Evolutionary conservation across 2,888 invertebrate genomes (phyloP), one percentile per base, ranked within the genome.

Genomic region (Stenurella melanura): DNA sequence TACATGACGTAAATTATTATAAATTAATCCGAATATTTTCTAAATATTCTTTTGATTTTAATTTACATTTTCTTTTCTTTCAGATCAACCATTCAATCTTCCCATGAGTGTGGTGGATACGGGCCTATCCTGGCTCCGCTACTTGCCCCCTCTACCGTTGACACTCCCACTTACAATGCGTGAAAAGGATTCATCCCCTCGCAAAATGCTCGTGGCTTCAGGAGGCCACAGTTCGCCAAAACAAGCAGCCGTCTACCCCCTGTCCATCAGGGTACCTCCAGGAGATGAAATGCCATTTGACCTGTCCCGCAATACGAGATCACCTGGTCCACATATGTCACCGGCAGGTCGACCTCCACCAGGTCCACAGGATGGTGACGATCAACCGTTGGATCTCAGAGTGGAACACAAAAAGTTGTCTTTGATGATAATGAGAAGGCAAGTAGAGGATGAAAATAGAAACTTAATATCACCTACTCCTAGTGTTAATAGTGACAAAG

Each of bases 141-240:
- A 88, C 86, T 84, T 90, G 87, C 89, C 90, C 86, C 87, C 90
- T 87, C 89, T 91, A 89, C 90, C 90, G 86, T 87, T 90, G 85
- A 88, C 90, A 86, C 89, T 87, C 80, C 87, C 87, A 11, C 91
- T 93, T 92, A 95, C 92, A 89, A 95, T 95, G 94, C 93, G 96
- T 92, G 96, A 96, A 92, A 96, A 97, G 92, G 96, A 96, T 92
- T 95, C 96, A 90, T 95, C 96, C 89, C 96, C 96, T 89, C 93
- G 96, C 91, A 96, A 96, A 92, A 96, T 96, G 94, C 92, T 94
- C 89, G 89, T 90, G 73, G 88, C 89, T 12, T 85, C 92, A 87
- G 91, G 90, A 81, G 92, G 92, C 73, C 92, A 92, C 87, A 91
- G 91, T 83, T 94, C 94, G 86, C 94, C 94, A 75, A 94, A 94